Conservation (phyloP, 2,888 invertebrate genomes). For the Strigamia transsilvanica region DNA sequence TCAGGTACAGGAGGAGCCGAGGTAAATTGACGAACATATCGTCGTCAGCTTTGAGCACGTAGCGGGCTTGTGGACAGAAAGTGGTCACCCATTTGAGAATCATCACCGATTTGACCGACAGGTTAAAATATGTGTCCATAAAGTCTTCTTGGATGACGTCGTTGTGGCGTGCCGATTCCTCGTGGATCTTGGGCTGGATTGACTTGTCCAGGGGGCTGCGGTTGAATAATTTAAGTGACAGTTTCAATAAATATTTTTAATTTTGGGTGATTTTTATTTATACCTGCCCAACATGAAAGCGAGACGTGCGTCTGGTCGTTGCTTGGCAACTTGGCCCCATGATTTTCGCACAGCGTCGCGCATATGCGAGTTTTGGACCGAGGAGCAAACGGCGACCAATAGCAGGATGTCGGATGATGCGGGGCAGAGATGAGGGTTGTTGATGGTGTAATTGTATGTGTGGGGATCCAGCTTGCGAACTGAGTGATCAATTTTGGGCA, state of each 20-base stretch:
- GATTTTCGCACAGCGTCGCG: slow-evolving; percentile 60
- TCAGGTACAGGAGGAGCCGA: slow-evolving; percentile 57
- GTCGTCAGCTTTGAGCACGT: slow-evolving; percentile 60
- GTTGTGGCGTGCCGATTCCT: slow-evolving; percentile 57
- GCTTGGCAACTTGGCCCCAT: slow-evolving; percentile 59
- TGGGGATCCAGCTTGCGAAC: slow-evolving; percentile 50
- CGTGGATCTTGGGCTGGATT: slow-evolving; percentile 51
- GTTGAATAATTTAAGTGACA: neutral
- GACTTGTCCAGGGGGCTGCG: slow-evolving; percentile 32
- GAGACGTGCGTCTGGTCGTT: slow-evolving; percentile 58
- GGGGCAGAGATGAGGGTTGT: slow-evolving; percentile 37
- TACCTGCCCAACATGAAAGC: slow-evolving; percentile 56
- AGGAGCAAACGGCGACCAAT: slow-evolving; percentile 48
- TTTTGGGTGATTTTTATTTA: neutral
- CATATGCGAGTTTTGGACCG: neutral
- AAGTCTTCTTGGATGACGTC: slow-evolving; percentile 65
- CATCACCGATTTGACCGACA: slow-evolving; percentile 59
- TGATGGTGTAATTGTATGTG: slow-evolving; percentile 50
- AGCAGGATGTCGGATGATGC: slow-evolving; percentile 39
- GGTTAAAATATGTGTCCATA: slow-evolving; percentile 59
- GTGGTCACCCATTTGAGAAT: slow-evolving; percentile 58
- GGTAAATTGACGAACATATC: slow-evolving; percentile 59
- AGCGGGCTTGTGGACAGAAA: slow-evolving; percentile 57
- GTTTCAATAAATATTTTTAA: neutral
- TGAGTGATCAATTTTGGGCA: slow-evolving; percentile 12